Base-by-base conservation (phyloP, 1,140 invertebrate species). In the Pseudomyrmex cubaensis region DNA sequence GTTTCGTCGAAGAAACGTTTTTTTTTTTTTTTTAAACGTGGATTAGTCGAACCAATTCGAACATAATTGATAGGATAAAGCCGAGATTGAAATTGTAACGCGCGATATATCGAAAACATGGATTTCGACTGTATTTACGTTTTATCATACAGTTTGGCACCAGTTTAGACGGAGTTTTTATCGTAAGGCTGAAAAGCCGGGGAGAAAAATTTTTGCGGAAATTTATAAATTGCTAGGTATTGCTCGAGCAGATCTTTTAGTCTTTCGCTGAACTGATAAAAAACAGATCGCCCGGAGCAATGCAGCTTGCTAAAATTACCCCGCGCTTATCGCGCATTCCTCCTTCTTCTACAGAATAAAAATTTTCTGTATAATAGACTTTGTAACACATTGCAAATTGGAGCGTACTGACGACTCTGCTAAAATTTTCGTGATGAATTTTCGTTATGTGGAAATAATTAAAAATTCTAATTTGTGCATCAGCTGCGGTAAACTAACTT, bases 291-390 rank as follows among this genome's bases (percentile, higher is more conserved):
- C 76, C 76, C n/a, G 54, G n/a, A 80, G 76, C 66, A 72, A 61
- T 80, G 66, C 76, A 80, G 66, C 76, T 72, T 80, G 66, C 66
- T 70, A 72, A 80, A 80, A 80, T 80, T 80, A 80, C 76, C 76
- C 35, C 44, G 57, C 76, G 76, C 46, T 80, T 80, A 80, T 80
- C 76, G 22, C 54, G 44, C 76, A 80, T 72, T 17, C 0, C 35
- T 59, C 54, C 76, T 80, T 8, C 20, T 78, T 61, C 54, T 59
- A 15, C 54, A n/a, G 66, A 80, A 72, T 70, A 72, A 80, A 80
- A 72, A n/a, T n/a, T 80, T 80, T 80, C 72, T 22, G 76, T 80
- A 80, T 80, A 80, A 80, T 72, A 80, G 72, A 80, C 54, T 80
- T 70, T 46, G 72, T 80, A 80, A 80, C n/a, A 80, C n/a, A 80